Evolutionary conservation across 2,888 invertebrate genomes (phyloP).

Genomic region (Cryptocephalus primarius): DNA sequence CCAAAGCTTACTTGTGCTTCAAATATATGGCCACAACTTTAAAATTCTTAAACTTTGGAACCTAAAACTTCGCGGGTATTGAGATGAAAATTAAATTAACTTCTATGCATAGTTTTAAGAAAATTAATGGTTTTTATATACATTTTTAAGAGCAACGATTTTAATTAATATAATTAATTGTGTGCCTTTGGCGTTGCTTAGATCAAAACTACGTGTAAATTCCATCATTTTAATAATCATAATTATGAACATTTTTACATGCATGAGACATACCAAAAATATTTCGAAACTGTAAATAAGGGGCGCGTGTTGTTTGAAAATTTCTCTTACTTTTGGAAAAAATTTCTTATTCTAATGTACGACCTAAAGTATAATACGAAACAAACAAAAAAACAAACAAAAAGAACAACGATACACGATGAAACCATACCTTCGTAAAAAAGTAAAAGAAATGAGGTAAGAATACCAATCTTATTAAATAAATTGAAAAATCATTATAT

Average conservation of each 20-base stretch:
- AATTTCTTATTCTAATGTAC: slow-evolving; percentile 21
- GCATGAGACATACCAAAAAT: slow-evolving; percentile 32
- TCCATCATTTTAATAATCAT: slow-evolving; percentile 26
- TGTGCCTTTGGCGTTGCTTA: neutral
- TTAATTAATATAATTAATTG: too few species aligned
- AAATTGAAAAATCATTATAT: neutral
- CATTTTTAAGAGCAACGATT: too few species aligned
- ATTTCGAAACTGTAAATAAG: slow-evolving; percentile 24
- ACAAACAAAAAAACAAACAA: neutral
- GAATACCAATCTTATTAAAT: slow-evolving; percentile 20
- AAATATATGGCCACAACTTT: too few species aligned
- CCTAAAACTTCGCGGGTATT: too few species aligned
- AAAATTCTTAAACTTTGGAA: too few species aligned
- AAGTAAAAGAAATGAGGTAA: slow-evolving; percentile 16
- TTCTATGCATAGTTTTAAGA: too few species aligned
- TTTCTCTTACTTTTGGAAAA: slow-evolving; percentile 3
- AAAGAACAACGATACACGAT: slow-evolving; percentile 2
- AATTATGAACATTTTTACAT: slow-evolving; percentile 36
- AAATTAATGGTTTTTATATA: too few species aligned
- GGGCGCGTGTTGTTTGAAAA: slow-evolving; percentile 7
- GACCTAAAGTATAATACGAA: slow-evolving; percentile 14
- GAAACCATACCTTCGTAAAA: slow-evolving; percentile 23
- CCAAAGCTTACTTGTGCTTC: too few species aligned
- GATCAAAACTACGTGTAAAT: neutral
- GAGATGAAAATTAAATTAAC: too few species aligned